Percentiles rank a stretch among this genome's conserved stretches.
phyloP scores from a whole-genome alignment of 2,888 invertebrate species.

The Thymelicus lineola region DNA sequence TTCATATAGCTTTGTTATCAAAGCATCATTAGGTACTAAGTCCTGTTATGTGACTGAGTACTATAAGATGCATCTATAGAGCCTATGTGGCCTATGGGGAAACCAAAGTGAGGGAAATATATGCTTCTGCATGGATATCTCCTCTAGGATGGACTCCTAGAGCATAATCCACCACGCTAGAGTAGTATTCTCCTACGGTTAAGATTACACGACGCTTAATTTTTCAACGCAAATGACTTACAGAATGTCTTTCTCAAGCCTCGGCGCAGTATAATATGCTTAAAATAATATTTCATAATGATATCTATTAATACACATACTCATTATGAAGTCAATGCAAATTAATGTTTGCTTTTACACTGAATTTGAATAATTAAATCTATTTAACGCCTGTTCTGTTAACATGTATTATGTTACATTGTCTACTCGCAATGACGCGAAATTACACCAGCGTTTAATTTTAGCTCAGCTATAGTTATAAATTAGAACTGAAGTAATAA shows the following conservation, averaged over 20 bases:
- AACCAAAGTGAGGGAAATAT: too few species aligned
- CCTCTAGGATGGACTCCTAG: too few species aligned
- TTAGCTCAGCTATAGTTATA: not conserved
- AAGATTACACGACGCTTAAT: too few species aligned
- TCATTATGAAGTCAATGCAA: not conserved
- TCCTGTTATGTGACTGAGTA: not conserved
- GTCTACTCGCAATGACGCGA: not conserved
- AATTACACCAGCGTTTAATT: not conserved
- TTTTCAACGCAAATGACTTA: too few species aligned
- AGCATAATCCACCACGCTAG: too few species aligned
- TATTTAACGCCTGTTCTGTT: not conserved
- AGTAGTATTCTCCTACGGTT: too few species aligned
- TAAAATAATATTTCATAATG: not conserved
- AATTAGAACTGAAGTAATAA: not conserved
- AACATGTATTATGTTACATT: slow-evolving; percentile 2
- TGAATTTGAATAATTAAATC: slow-evolving; percentile 6
- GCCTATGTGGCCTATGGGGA: too few species aligned
- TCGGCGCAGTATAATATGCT: too few species aligned
- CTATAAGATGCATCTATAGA: not conserved
- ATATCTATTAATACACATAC: not conserved
- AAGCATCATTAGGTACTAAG: slow-evolving; percentile 6
- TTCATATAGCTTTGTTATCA: slow-evolving; percentile 6
- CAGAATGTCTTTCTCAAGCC: too few species aligned
- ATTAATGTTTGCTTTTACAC: slow-evolving; percentile 7
- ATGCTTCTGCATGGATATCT: too few species aligned